These are phyloP conservation scores for Dexiosoma caninum DNA, from an alignment of 2,888 invertebrate species.

Conservation along the genomic window DNA sequence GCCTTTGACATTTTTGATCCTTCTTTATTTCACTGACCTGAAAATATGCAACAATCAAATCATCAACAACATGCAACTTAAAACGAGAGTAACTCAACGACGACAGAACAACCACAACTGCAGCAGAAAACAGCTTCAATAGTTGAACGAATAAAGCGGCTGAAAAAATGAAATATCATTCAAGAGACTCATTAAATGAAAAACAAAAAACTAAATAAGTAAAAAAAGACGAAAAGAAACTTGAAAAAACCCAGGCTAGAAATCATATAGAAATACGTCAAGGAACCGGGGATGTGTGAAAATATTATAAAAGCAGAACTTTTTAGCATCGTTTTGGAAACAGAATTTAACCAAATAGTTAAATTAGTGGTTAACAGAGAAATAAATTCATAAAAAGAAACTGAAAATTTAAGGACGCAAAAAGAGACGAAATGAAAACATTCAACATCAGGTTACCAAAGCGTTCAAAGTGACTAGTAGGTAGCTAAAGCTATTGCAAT, in stretches of 20 bases:
- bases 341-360: conserved; percentile 32
- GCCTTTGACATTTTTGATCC: conserved; percentile 49
- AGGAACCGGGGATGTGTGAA: not conserved
- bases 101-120: not conserved
- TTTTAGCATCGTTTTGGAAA: conserved; percentile 20
- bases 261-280: not conserved
- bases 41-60: conserved; percentile 58
- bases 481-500: not conserved
- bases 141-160: conserved; percentile 4
- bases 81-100: conserved; percentile 43
- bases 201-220: not conserved
- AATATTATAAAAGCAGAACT: not conserved
- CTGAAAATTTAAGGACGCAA: not conserved
- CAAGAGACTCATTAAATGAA: conserved; percentile 52
- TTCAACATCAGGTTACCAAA: not conserved
- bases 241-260: not conserved
- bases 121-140: conserved; percentile 41
- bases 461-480: not conserved
- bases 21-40: conserved; percentile 48
- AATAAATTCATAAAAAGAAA: conserved; percentile 1
- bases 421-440: not conserved
- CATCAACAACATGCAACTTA: conserved; percentile 39
- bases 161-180: conserved; percentile 7
- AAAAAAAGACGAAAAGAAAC: not conserved
- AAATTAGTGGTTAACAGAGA: conserved; percentile 44